Conservation (phyloP, 2,113 vertebrate genomes). For the Tichodroma muraria region DNA sequence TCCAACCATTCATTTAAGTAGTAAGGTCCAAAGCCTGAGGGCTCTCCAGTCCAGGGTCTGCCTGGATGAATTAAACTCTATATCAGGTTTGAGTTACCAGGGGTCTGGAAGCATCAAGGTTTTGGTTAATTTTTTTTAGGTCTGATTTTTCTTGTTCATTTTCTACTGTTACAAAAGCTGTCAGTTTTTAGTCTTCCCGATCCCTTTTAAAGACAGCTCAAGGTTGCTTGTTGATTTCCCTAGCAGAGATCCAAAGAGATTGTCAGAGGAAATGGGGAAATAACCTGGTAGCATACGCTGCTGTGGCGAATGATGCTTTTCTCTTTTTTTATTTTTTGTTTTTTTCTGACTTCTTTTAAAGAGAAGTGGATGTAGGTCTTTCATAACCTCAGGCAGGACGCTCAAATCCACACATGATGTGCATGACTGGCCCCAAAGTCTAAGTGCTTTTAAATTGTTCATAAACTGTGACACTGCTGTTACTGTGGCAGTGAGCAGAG, state of each 20-base stretch:
- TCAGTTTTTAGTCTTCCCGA: not conserved
- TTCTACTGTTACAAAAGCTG: not conserved
- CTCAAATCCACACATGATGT: not conserved
- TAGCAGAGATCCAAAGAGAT: not conserved
- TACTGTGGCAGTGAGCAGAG: not conserved
- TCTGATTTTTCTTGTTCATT: not conserved
- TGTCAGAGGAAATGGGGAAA: not conserved
- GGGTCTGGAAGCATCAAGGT: not conserved
- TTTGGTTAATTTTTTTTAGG: not conserved
- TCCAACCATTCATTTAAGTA: not conserved
- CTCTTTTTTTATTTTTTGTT: not conserved
- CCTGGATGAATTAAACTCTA: not conserved
- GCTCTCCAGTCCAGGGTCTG: not conserved
- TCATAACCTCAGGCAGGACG: not conserved
- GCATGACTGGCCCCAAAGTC: not conserved
- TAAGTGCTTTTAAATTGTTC: slow-evolving; percentile 27
- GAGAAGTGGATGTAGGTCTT: slow-evolving; percentile 2
- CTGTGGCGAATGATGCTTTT: not conserved
- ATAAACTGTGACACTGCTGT: not conserved
- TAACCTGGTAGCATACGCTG: not conserved
- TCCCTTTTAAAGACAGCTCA: not conserved
- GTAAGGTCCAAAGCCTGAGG: not conserved
- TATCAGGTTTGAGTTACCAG: not conserved
- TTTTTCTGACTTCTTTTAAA: not conserved
- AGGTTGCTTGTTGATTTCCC: not conserved